Base-by-base conservation (phyloP, 2,113 vertebrate species). In the Atractosteus spatula region DNA sequence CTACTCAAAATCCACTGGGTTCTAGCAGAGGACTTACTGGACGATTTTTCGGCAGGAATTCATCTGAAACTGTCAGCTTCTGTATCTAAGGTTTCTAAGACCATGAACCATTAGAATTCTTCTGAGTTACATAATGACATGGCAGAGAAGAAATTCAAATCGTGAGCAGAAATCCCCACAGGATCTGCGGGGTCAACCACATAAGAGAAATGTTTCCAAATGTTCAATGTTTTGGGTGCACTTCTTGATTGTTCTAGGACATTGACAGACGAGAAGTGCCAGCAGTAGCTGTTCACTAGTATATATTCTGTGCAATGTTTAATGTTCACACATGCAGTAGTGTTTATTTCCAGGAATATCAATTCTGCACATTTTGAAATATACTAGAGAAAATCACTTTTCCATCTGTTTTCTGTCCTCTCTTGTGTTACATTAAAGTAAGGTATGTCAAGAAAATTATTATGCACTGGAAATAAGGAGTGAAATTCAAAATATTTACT, bases 161-260 rank as follows among this genome's bases (percentile, higher is more conserved):
- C 74, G 71, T 71, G 75, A 82, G 76, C 73, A 75, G 74, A 42
- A 41, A 71, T 69, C 74, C 81, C 72, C 68, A 14, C 66, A 70
- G 84, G 85, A 80, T 81, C 75, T 57, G 59, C 62, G 54, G 81
- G 85, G 86, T 86, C 86, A 86, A 88, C 88, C 90, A 76, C 88
- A 83, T 83, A 86, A 77, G 78, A 79, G 73, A 70, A 63, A 75
- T 79, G 78, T 80, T 80, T 85, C 79, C 85, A 82, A 71, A 54
- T 56, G 41, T 81, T 83, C 83, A 83, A 67, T 73, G 68, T 78
- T 71, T 75, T 8, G 73, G 79, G 84, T 83, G 81, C 80, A 79
- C 79, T 79, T 71, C 71, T 75, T 66, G 42, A 79, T 44, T 75
- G 66, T 47, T 77, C 82, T 81, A 83, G 79, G 76, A 62, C 76